Percentiles rank a stretch among this genome's conserved stretches.
phyloP scores from a whole-genome alignment of 2,113 vertebrate species.

The Boleophthalmus pectinirostris region DNA sequence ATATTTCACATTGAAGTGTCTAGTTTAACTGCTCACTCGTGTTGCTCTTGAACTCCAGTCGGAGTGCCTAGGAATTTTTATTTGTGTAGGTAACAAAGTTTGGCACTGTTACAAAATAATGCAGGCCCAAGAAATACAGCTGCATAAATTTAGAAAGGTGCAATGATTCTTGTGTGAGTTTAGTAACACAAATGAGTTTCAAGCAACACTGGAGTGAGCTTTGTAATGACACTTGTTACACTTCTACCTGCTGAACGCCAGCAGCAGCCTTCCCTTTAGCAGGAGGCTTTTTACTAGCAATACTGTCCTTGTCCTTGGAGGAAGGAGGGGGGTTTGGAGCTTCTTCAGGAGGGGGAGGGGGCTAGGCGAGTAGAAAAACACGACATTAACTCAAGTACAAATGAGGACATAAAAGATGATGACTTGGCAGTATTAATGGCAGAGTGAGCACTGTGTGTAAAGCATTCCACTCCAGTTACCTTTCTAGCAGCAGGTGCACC shows the following conservation, averaged over 20 bases:
- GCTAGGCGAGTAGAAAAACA: slow-evolving; percentile 59
- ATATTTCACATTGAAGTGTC: slow-evolving; percentile 17
- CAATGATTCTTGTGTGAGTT: neutral
- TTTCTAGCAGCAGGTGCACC: slow-evolving; percentile 85
- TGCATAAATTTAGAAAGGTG: neutral
- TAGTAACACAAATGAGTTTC: neutral
- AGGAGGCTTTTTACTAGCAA: slow-evolving; percentile 76
- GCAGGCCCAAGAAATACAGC: neutral
- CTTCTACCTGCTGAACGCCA: slow-evolving; percentile 79
- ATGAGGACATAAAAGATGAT: neutral
- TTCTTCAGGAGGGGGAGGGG: slow-evolving; percentile 72
- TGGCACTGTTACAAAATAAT: neutral
- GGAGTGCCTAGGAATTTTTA: neutral
- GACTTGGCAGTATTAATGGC: neutral
- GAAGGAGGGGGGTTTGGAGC: slow-evolving; percentile 50
- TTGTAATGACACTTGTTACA: slow-evolving; percentile 27
- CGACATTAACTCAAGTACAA: neutral
- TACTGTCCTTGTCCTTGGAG: slow-evolving; percentile 81
- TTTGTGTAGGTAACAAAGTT: neutral
- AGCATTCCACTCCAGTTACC: slow-evolving; percentile 67
- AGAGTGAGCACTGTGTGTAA: neutral
- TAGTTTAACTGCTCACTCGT: neutral
- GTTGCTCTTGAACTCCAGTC: neutral
- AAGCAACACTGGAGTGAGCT: slow-evolving; percentile 9
- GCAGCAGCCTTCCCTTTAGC: slow-evolving; percentile 75